Evolutionary conservation across 2,113 vertebrate species (phyloP).

Genomic region (Oreamnos americanus): DNA sequence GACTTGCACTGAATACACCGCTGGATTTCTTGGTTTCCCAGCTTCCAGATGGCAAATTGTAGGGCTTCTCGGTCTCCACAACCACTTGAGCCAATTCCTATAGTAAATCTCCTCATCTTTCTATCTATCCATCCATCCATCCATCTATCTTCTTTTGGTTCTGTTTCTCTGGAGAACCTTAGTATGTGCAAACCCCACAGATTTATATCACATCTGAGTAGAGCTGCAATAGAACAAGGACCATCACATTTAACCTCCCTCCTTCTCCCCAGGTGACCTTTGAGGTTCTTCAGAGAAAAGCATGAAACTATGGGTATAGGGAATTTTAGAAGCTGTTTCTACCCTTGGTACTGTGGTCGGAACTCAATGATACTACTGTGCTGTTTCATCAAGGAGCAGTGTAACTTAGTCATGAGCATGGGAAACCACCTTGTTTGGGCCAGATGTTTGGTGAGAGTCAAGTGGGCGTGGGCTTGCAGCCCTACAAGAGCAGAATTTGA

Average conservation of each 20-base stretch:
- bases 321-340: not conserved
- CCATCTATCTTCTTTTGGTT: not conserved
- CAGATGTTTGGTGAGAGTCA: not conserved
- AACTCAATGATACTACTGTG: not conserved
- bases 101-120: not conserved
- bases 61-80: not conserved
- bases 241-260: not conserved
- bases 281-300: not conserved
- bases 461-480: not conserved
- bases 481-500: not conserved
- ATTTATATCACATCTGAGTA: not conserved
- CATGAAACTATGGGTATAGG: not conserved
- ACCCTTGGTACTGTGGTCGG: accelerated
- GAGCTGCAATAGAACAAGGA: not conserved
- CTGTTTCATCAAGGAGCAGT: not conserved
- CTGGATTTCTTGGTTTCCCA: not conserved
- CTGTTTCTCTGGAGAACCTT: not conserved
- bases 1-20: not conserved
- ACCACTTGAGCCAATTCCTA: not conserved
- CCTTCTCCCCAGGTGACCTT: not conserved
- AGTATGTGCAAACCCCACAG: not conserved
- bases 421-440: not conserved
- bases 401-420: not conserved
- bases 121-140: not conserved
- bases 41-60: not conserved